phyloP scores from a whole-genome alignment of 2,113 vertebrate species.

The Guaruba guarouba region DNA sequence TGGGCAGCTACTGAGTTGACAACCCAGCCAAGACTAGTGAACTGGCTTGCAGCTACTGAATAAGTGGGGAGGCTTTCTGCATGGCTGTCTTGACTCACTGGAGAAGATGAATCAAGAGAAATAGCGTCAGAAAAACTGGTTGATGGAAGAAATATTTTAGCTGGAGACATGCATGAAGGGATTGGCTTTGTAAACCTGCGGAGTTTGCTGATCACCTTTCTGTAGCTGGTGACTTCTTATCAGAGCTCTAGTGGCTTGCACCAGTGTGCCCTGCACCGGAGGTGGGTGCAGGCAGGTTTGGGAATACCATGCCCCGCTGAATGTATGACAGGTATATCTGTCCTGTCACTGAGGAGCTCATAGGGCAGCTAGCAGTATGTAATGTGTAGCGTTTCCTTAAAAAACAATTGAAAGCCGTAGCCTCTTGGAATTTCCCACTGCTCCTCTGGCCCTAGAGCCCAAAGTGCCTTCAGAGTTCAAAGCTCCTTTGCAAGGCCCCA shows the following conservation, averaged over 20 bases:
- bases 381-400: background rate
- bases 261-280: rapidly evolving
- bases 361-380: background rate
- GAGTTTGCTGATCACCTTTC: background rate
- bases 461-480: background rate
- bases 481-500: background rate
- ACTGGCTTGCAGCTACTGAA: background rate
- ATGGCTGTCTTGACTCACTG: rapidly evolving
- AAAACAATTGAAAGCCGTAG: background rate
- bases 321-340: background rate
- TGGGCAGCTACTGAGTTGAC: background rate
- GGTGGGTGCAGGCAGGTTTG: background rate
- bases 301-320: background rate
- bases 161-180: background rate
- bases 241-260: background rate
- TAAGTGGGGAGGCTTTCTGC: background rate
- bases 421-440: background rate
- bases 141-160: background rate
- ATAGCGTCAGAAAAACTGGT: background rate
- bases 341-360: background rate
- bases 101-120: background rate
- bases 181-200: background rate
- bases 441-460: background rate
- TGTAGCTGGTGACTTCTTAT: background rate
- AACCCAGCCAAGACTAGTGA: background rate